Base-by-base conservation (phyloP, 2,113 vertebrate species). In the Cercocebus atys region DNA sequence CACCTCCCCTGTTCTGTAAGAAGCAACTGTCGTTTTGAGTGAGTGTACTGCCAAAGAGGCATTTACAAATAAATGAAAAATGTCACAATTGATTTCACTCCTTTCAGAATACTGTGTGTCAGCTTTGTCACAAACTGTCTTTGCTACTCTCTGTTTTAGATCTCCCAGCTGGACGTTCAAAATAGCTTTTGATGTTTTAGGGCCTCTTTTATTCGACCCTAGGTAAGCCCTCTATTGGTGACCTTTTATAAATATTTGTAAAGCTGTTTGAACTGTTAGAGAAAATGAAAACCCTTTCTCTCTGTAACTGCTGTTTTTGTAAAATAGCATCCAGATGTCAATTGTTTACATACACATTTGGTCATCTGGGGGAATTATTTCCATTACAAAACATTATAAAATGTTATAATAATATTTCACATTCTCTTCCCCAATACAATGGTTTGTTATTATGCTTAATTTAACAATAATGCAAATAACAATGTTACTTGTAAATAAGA, bases 21-120 rank as follows among this genome's bases (percentile, higher is more conserved):
- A 99, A 99, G 98, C 99, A 99, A 99, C 99, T 99, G 99, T 99
- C 99, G 82, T 99, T 99, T 99, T 99, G 98, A 99, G 99, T 99
- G 99, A 99, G 99, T 98, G 98, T 99, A 97, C 99, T 99, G 99
- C 99, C 99, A 99, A 99, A 99, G 99, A 99, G 98, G 98, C 99
- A 99, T 99, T 99, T 99, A 99, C 99, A 99, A 99, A 99, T 99
- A 99, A 99, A 99, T 99, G 99, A 99, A 99, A 99, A 99, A 99
- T 99, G 99, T 99, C 99, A 99, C 99, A 99, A 99, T 99, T 99
- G 99, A 99, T 99, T 99, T 99, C 97, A 98, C 98, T 99, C 97
- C 98, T 99, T 99, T 98, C 95, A 97, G 99, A 99, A 98, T 98
- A 98, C 98, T 97, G 97, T 82, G 93, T 99, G 99, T 99, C 99